phyloP scores from a whole-genome alignment of 2,113 vertebrate genomes.

The Anas platyrhynchos region DNA sequence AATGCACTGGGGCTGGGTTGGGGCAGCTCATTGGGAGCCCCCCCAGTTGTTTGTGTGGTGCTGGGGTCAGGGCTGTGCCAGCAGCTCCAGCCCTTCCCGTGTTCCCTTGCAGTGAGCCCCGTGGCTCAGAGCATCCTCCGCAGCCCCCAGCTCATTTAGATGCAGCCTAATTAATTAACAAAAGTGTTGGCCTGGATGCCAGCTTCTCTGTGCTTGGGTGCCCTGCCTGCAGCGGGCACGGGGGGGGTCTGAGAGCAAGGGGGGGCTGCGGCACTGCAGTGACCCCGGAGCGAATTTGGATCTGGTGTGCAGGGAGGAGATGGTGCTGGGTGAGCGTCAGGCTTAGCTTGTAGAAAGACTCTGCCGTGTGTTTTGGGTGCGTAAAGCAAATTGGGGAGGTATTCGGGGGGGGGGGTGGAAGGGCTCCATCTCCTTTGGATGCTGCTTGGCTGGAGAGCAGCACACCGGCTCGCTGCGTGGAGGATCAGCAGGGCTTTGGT shows the following conservation, averaged over 20 bases:
- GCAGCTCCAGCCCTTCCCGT: background rate
- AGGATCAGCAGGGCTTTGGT: background rate
- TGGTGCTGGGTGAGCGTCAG: background rate
- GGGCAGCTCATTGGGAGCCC: background rate
- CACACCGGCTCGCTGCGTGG: background rate
- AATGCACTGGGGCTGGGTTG: rapidly evolving
- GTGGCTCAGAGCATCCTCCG: background rate
- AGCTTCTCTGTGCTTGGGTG: background rate
- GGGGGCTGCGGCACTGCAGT: background rate
- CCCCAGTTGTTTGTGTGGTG: background rate
- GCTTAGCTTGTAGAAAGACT: background rate
- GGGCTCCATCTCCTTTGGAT: background rate
- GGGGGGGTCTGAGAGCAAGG: background rate
- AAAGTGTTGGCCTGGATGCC: background rate
- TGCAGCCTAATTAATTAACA: background rate
- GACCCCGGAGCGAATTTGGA: background rate
- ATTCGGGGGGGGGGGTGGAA: too few species aligned
- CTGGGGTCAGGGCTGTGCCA: background rate
- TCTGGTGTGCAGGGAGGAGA: too few species aligned
- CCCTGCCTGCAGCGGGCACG: background rate
- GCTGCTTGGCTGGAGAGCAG: background rate
- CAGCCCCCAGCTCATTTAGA: background rate
- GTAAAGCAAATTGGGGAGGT: background rate
- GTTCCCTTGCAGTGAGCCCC: background rate
- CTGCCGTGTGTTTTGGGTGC: rapidly evolving